Evolutionary conservation across 2,888 invertebrate genomes (phyloP).

Genomic region (Priocnemis perturbator): DNA sequence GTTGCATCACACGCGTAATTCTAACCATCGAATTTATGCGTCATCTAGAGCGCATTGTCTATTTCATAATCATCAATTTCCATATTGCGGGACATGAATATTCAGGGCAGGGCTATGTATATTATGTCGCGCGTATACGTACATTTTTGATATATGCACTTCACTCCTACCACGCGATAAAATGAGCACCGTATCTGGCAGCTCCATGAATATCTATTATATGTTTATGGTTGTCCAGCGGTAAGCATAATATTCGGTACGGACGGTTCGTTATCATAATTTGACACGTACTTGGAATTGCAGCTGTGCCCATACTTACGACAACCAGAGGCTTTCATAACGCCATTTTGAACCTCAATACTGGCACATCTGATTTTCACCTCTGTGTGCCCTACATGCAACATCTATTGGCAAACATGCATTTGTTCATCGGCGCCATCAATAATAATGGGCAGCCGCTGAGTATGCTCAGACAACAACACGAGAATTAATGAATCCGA

Average conservation of each 20-base stretch:
- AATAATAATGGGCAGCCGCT: no score
- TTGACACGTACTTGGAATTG: no score
- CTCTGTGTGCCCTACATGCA: no score
- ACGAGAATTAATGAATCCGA: no score
- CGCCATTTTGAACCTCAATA: no score
- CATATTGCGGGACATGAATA: conserved; percentile 47
- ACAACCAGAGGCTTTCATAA: no score
- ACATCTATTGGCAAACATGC: no score
- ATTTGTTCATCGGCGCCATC: no score
- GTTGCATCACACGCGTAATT: conserved; percentile 12
- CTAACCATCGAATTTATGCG: conserved; percentile 27
- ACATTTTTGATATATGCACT: conserved; percentile 41
- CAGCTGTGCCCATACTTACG: no score
- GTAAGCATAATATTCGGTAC: conserved; percentile 22
- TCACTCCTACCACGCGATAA: conserved; percentile 28
- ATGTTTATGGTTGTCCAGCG: conserved; percentile 21
- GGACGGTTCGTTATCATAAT: neutral
- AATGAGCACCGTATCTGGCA: conserved; percentile 18
- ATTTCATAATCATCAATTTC: conserved; percentile 40
- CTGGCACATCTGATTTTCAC: no score
- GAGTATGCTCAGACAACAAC: no score
- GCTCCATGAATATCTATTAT: conserved; percentile 35
- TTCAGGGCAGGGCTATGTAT: conserved; percentile 33
- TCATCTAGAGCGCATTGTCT: conserved; percentile 26
- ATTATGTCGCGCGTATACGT: conserved; percentile 35